Base-by-base conservation (phyloP, 92 coral and sea anemone species). In the Ricordea florida region DNA sequence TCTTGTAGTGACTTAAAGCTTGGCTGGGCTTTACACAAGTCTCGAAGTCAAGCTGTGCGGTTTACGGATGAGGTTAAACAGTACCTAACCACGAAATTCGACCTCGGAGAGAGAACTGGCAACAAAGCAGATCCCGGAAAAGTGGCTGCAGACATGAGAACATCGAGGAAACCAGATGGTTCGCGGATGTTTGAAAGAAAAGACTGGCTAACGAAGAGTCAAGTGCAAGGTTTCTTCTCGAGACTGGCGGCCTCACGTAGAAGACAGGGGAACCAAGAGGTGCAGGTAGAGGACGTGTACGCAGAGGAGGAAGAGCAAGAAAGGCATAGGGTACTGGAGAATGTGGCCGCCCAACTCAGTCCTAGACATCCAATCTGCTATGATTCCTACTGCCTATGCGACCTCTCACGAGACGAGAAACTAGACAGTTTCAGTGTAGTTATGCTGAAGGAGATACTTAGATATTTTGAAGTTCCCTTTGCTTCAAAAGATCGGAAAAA, bases 281-380 rank as follows among this genome's bases (percentile, higher is more conserved):
- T 16, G 28, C 68, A 52, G 46, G 16, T 53, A 21, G 74, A 76
- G 45, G 83, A 71, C 41, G 65, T 41, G 36, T 28, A 23, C 36
- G 79, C 56, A 50, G 66, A 81, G 57, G 57, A 72, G 29, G 73
- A 70, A 70, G 80, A 60, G 65, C 53, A 80, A 37, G 86, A 80
- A 15, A 69, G 86, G 29, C 55, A 25, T 11, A 38, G 26, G 28
- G 34, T 59, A n/a, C 46, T 71, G 44, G 56, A 70, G 40, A 51
- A 47, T 9, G 30, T 80, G 21, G 80, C 74, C 41, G 66, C 79
- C 18, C 30, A 69, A 28, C 65, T 70, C 25, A 57, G 74, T 37
- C 86, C 67, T 17, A 37, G 72, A 29, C 86, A 80, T 69, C 86
- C 86, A 32, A 69, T 70, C 71, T 71, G 76, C 32, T 77, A 51